These are phyloP conservation scores for Aphrocallistes beatrix DNA, from an alignment of 37 sponge, comb jelly and placozoan genomes.

Conservation along the genomic window DNA sequence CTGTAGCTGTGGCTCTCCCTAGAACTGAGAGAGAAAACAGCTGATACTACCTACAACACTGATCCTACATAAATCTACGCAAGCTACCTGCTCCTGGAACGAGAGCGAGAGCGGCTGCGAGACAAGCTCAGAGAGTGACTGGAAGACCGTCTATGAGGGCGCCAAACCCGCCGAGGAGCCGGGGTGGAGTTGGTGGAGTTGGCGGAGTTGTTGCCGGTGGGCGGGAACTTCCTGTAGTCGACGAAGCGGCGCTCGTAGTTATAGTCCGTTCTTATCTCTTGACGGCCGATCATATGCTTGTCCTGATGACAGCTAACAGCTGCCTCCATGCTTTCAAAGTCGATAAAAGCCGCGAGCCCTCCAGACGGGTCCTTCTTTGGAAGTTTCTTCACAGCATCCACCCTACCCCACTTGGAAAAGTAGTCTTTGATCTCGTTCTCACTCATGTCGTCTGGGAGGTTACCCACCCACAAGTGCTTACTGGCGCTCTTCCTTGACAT, in stretches of 20 bases:
- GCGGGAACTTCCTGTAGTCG: constrained; percentile 5
- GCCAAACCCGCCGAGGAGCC: background rate
- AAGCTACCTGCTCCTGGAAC: background rate
- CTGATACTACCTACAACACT: background rate
- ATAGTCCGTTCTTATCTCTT: constrained; percentile 53
- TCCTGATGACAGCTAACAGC: constrained; percentile 54
- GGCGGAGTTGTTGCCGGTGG: background rate
- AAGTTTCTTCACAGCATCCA: constrained; percentile 64
- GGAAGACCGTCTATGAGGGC: background rate
- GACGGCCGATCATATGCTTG: constrained; percentile 27
- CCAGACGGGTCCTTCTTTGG: constrained; percentile 46
- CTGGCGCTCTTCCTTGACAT: constrained; percentile 11
- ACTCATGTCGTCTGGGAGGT: constrained; percentile 47
- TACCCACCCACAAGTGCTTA: constrained; percentile 66
- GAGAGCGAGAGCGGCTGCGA: constrained; percentile 10
- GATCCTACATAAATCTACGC: background rate
- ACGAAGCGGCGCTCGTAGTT: constrained; percentile 27
- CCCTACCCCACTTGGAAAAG: constrained; percentile 58
- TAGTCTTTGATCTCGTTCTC: constrained; percentile 39
- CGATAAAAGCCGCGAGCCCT: constrained; percentile 70
- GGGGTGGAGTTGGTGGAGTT: background rate
- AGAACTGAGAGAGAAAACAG: background rate
- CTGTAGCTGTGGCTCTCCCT: background rate
- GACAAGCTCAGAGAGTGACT: background rate
- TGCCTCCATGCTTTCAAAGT: constrained; percentile 44